A percentile compares a stretch with the other conserved stretches of the same genome.
phyloP scores from a whole-genome alignment of 2,888 invertebrate genomes.

The Thelaira solivaga region DNA sequence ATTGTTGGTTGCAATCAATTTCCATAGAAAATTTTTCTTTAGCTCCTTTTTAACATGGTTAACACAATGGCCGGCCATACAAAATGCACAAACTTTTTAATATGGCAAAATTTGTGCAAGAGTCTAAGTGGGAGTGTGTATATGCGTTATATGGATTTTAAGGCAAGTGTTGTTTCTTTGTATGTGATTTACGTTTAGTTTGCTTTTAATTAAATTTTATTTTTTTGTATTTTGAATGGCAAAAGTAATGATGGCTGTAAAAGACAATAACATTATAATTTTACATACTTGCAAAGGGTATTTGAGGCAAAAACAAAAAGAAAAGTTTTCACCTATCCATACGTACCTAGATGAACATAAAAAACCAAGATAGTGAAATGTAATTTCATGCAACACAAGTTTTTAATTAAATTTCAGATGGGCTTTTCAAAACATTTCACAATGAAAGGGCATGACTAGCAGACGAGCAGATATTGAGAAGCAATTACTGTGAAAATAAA shows the following conservation, averaged over 20 bases:
- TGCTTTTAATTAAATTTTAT: not conserved
- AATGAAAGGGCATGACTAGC: not conserved
- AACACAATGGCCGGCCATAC: not conserved
- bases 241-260: not conserved
- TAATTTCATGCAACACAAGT: conserved; percentile 61
- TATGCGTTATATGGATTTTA: not conserved
- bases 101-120: too few species aligned
- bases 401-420: conserved; percentile 66
- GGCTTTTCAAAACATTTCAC: conserved; percentile 63
- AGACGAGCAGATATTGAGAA: conserved; percentile 2
- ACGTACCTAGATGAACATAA: conserved; percentile 20
- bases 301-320: not conserved
- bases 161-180: not conserved
- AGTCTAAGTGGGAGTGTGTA: not conserved
- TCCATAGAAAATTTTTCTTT: not conserved
- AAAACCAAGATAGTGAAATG: conserved; percentile 45
- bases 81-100: too few species aligned
- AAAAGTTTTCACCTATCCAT: too few species aligned
- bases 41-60: conserved; percentile 21
- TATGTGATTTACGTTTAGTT: not conserved
- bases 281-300: not conserved
- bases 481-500: conserved; percentile 19
- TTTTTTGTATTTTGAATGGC: not conserved
- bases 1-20: not conserved
- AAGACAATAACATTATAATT: conserved; percentile 26